Percentiles rank a stretch among this genome's conserved stretches.
Conservation (phyloP, 2,113 vertebrate species). For the Phalacrocorax carbo region DNA sequence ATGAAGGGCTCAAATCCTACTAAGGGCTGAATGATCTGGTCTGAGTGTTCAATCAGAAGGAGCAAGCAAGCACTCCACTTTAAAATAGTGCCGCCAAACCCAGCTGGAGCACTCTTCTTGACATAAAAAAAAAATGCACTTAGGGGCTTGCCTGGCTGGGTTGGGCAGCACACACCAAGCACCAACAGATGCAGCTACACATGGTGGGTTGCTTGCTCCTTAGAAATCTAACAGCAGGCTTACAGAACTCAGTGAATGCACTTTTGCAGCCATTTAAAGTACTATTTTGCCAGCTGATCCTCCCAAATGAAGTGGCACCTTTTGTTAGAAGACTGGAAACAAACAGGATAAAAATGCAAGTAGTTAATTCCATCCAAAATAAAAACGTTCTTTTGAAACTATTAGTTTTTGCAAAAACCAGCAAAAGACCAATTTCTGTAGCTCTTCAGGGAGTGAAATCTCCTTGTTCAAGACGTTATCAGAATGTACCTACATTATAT, state of each 20-base stretch:
- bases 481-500: background rate
- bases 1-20: background rate
- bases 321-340: background rate
- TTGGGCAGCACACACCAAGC: background rate
- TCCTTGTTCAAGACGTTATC: background rate
- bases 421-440: background rate
- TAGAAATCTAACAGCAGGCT: background rate
- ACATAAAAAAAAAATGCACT: background rate
- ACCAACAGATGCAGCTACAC: background rate
- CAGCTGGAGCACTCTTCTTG: background rate
- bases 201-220: background rate
- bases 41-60: background rate
- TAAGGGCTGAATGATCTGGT: background rate
- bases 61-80: background rate
- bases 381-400: background rate
- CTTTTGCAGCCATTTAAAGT: background rate
- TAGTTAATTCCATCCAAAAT: background rate
- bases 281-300: background rate
- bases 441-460: background rate
- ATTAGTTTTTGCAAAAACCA: background rate
- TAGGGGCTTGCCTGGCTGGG: background rate
- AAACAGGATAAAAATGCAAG: background rate
- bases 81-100: accelerated
- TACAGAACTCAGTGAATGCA: background rate
- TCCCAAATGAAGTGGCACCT: background rate